Evolutionary conservation across 2,113 vertebrate species (phyloP).

Genomic region (Alethe diademata): DNA sequence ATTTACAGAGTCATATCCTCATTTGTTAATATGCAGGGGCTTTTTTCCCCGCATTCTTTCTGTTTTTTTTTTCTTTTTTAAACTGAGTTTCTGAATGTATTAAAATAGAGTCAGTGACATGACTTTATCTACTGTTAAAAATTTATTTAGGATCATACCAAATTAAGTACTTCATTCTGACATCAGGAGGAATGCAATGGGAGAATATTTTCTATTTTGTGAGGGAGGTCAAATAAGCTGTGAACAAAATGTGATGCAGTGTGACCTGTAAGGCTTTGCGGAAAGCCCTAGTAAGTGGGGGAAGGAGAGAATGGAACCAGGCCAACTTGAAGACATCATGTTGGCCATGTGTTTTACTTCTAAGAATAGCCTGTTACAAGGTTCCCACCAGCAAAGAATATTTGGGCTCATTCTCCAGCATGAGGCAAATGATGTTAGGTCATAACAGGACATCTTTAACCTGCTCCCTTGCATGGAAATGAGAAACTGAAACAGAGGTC

Average conservation of each 20-base stretch:
- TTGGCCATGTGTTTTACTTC: neutral
- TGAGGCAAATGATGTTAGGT: neutral
- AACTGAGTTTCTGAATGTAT: neutral
- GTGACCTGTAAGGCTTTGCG: neutral
- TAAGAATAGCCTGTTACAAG: neutral
- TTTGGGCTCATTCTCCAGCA: neutral
- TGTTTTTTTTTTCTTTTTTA: neutral
- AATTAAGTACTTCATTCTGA: neutral
- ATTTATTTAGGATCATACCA: neutral
- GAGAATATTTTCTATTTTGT: neutral
- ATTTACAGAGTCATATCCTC: neutral
- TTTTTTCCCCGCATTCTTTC: neutral
- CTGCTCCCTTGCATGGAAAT: neutral
- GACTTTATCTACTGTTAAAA: neutral
- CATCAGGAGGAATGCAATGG: neutral
- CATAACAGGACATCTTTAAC: neutral
- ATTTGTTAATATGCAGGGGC: neutral
- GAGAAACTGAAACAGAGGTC: neutral
- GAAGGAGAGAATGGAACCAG: neutral
- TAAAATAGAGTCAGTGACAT: neutral
- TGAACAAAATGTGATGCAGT: neutral
- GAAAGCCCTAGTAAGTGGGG: neutral
- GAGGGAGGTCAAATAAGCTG: neutral
- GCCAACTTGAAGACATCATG: neutral
- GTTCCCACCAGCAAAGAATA: neutral